phyloP scores from a whole-genome alignment of 2,888 invertebrate genomes.

The Hipparchia semele region DNA sequence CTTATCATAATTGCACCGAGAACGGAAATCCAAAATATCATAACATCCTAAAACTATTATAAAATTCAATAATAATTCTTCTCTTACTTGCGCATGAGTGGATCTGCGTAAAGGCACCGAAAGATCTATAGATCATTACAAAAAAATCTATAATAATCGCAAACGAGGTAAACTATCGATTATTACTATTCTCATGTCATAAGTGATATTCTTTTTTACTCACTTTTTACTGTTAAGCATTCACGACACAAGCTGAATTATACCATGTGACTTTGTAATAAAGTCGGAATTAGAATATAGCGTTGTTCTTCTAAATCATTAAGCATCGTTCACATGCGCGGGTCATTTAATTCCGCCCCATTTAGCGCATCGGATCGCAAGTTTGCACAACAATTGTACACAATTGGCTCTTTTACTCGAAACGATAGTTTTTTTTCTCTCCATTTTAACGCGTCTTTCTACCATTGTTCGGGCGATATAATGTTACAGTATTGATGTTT shows the following conservation, averaged over 20 bases:
- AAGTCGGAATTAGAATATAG: constrained; percentile 29
- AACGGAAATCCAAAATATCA: constrained; percentile 75
- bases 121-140: constrained; percentile 51
- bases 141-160: constrained; percentile 34
- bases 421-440: constrained; percentile 73
- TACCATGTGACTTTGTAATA: constrained; percentile 13
- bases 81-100: constrained; percentile 69
- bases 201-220: constrained; percentile 44
- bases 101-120: constrained; percentile 67
- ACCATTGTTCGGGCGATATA: constrained; percentile 59
- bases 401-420: constrained; percentile 74
- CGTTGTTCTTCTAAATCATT: constrained; percentile 72
- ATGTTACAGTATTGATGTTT: constrained; percentile 56
- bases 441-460: constrained; percentile 69
- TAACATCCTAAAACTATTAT: constrained; percentile 62
- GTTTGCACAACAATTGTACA: constrained; percentile 77
- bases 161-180: constrained; percentile 52
- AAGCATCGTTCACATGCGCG: constrained; percentile 74
- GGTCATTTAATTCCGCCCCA: constrained; percentile 75
- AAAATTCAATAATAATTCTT: constrained; percentile 52
- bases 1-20: constrained; percentile 47
- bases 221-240: constrained; percentile 7
- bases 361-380: constrained; percentile 77
- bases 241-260: not conserved
- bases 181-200: constrained; percentile 49